Evolutionary conservation across 2,888 invertebrate genomes (phyloP), one percentile per base, ranked within the genome.

Genomic region (Caenorhabditis sp.): DNA sequence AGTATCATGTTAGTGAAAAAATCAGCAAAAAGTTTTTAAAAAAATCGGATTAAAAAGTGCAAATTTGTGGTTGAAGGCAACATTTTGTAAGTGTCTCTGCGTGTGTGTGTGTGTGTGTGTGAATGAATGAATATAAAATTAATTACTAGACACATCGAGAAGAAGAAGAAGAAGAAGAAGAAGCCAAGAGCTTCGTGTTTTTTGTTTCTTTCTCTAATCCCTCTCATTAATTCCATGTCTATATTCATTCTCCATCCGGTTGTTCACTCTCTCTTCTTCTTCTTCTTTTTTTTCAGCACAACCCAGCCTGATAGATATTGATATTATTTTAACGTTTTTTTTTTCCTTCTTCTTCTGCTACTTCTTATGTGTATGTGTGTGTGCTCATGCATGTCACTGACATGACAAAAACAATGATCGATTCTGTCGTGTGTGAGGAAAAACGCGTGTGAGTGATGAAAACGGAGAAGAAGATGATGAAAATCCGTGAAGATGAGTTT

Each of bases 51-150:
- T n/a, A n/a, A n/a, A n/a, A n/a, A n/a, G n/a, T n/a, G n/a, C n/a
- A n/a, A n/a, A n/a, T n/a, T n/a, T n/a, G n/a, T n/a, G n/a, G n/a
- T n/a, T n/a, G n/a, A n/a, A n/a, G n/a, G n/a, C n/a, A n/a, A n/a
- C n/a, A n/a, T n/a, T n/a, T n/a, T n/a, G n/a, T n/a, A n/a, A n/a
- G n/a, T n/a, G n/a, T n/a, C n/a, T n/a, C n/a, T n/a, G n/a, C n/a
- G n/a, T n/a, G n/a, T n/a, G n/a, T n/a, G n/a, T n/a, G n/a, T n/a
- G n/a, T n/a, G n/a, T n/a, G n/a, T 23, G 51, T 23, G 51, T 27
- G 23, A 49, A 36, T 68, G 69, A 69, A 69, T 69, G 69, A 69
- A 69, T 69, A 69, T 69, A 64, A 61, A 69, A 69, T 69, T 69
- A 69, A 69, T 69, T 69, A 69, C 69, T 64, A 61, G 60, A 60